phyloP scores from a whole-genome alignment of 2,113 vertebrate species.

The Micromys minutus region DNA sequence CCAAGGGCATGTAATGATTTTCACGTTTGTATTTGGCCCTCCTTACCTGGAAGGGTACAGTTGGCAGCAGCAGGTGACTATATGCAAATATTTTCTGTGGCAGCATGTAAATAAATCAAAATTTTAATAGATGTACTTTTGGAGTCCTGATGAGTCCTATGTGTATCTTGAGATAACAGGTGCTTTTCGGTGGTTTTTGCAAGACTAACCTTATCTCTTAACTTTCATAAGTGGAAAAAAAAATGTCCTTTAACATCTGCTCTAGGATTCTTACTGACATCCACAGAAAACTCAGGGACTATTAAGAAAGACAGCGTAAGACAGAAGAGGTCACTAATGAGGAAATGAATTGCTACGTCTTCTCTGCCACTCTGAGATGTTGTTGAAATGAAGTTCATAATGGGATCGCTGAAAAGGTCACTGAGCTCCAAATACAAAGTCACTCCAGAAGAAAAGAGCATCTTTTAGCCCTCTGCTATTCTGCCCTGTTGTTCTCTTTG shows the following conservation, averaged over 20 bases:
- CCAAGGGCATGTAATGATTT: neutral
- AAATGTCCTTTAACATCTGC: conserved; percentile 35
- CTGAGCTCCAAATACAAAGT: conserved; percentile 43
- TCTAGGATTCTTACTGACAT: conserved; percentile 32
- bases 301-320: conserved; percentile 39
- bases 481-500: neutral
- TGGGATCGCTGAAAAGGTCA: conserved; percentile 37
- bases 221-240: conserved; percentile 29
- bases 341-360: neutral
- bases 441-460: neutral
- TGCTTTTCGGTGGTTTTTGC: conserved; percentile 6
- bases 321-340: conserved; percentile 48
- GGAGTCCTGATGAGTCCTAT: neutral
- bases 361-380: conserved; percentile 11
- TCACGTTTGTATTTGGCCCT: conserved; percentile 45
- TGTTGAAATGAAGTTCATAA: conserved; percentile 64
- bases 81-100: conserved; percentile 36
- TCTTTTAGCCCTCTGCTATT: neutral
- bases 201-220: conserved; percentile 28
- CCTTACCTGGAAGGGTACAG: neutral
- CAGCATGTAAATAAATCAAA: conserved; percentile 33
- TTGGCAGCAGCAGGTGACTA: neutral
- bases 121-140: conserved; percentile 22
- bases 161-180: neutral
- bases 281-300: conserved; percentile 24